Percentiles rank a stretch among this genome's conserved stretches.
phyloP scores from a whole-genome alignment of 2,797 vertebrate species.

The Megalops cyprinoides region DNA sequence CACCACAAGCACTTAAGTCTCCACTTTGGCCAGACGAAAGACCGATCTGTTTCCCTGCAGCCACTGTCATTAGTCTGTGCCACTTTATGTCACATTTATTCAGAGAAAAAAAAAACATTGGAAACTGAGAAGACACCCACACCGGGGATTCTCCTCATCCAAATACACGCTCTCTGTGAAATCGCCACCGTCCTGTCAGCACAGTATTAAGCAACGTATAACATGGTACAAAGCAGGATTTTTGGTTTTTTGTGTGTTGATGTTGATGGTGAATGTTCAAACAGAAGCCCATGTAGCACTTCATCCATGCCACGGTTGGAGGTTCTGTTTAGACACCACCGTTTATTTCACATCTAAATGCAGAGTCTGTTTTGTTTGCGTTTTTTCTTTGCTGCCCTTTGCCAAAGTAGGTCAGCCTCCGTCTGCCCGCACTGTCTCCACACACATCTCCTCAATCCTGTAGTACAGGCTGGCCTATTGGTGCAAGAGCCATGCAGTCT shows the following conservation, averaged over 20 bases:
- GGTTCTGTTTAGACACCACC: too few relatives aligned
- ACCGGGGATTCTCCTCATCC: conserved; percentile 36
- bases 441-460: neutral
- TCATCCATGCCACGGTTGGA: too few relatives aligned
- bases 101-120: conserved; percentile 37
- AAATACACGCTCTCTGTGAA: conserved; percentile 1
- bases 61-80: conserved; percentile 39
- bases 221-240: neutral
- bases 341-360: too few relatives aligned
- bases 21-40: conserved; percentile 21
- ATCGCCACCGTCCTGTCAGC: neutral
- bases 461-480: neutral
- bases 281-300: too few relatives aligned
- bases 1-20: conserved; percentile 38
- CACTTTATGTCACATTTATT: conserved; percentile 45
- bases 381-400: neutral
- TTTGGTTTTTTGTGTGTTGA: too few relatives aligned
- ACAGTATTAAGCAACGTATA: conserved; percentile 7
- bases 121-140: conserved; percentile 38
- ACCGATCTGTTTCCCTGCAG: conserved; percentile 24
- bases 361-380: too few relatives aligned
- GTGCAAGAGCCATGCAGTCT: neutral
- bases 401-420: neutral
- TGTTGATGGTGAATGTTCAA: too few relatives aligned
- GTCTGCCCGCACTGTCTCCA: neutral